A percentile compares a stretch with the other conserved stretches of the same genome.
These are phyloP conservation scores for Recurvirostra avosetta DNA, from an alignment of 2,113 vertebrate genomes.

Conservation along the genomic window DNA sequence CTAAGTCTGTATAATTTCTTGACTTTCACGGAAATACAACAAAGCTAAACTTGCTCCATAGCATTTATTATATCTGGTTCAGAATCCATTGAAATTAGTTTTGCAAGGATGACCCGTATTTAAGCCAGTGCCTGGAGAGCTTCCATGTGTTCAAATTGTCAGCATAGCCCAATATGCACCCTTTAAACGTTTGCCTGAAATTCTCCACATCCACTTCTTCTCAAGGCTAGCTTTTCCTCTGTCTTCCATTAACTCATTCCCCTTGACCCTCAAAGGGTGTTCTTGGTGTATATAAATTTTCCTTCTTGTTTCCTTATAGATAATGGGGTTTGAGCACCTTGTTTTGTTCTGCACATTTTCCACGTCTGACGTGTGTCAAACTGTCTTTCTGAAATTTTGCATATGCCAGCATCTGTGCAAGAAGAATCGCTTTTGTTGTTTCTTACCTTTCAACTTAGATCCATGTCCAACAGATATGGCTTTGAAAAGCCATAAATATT, in stretches of 20 bases:
- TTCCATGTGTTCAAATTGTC: neutral
- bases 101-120: neutral
- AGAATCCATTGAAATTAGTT: neutral
- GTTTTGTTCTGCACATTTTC: neutral
- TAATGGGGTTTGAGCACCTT: neutral
- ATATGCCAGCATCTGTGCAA: neutral
- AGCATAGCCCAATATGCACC: neutral
- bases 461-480: neutral
- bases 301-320: neutral
- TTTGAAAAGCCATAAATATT: conserved; percentile 8
- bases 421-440: neutral
- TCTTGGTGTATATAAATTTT: neutral
- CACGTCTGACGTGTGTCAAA: neutral
- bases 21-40: neutral
- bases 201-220: neutral
- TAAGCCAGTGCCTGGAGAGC: neutral
- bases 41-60: neutral
- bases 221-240: neutral
- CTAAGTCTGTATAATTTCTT: neutral
- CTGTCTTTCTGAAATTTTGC: neutral
- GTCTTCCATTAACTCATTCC: neutral
- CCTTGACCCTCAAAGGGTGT: neutral
- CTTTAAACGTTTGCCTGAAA: neutral
- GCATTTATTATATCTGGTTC: neutral
- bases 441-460: neutral